phyloP scores from a whole-genome alignment of 1,140 invertebrate species.

The Neuroterus valhalla region DNA sequence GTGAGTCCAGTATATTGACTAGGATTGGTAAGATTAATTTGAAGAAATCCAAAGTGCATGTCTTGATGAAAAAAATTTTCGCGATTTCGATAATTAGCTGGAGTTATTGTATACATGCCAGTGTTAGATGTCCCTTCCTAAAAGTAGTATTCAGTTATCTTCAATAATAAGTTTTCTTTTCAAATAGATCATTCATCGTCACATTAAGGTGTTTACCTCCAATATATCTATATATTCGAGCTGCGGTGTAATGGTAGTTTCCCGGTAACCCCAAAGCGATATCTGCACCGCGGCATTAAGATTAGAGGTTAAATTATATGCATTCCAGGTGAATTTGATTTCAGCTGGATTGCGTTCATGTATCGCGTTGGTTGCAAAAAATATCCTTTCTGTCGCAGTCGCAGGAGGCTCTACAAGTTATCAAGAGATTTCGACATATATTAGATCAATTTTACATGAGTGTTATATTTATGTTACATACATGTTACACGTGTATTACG shows the following conservation, averaged over 20 bases:
- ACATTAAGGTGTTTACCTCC: conserved; percentile 58
- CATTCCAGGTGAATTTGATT: conserved; percentile 88
- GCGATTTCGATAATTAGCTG: conserved; percentile 80
- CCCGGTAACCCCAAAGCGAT: conserved; percentile 90
- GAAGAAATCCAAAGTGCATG: conserved; percentile 91
- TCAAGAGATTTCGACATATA: not conserved
- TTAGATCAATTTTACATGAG: no score
- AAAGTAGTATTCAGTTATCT: conserved; percentile 61
- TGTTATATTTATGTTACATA: no score
- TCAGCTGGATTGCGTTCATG: conserved; percentile 83
- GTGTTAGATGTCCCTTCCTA: conserved; percentile 79
- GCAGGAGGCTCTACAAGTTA: conserved; percentile 85
- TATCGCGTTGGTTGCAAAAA: conserved; percentile 83
- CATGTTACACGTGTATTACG: no score
- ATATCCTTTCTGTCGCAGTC: conserved; percentile 88
- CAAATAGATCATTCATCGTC: conserved; percentile 11
- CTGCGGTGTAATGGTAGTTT: conserved; percentile 84
- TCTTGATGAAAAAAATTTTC: conserved; percentile 82
- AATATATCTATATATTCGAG: conserved; percentile 79
- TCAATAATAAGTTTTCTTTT: not conserved
- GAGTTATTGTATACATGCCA: conserved; percentile 81
- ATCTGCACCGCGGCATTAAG: conserved; percentile 83
- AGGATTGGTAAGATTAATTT: conserved; percentile 91
- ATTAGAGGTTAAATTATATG: conserved; percentile 89
- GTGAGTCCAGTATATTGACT: conserved; percentile 81